A percentile compares a stretch with the other conserved stretches of the same genome.
Conservation (phyloP, 2,888 invertebrate genomes). For the Thecocarcelia acutangulata region DNA sequence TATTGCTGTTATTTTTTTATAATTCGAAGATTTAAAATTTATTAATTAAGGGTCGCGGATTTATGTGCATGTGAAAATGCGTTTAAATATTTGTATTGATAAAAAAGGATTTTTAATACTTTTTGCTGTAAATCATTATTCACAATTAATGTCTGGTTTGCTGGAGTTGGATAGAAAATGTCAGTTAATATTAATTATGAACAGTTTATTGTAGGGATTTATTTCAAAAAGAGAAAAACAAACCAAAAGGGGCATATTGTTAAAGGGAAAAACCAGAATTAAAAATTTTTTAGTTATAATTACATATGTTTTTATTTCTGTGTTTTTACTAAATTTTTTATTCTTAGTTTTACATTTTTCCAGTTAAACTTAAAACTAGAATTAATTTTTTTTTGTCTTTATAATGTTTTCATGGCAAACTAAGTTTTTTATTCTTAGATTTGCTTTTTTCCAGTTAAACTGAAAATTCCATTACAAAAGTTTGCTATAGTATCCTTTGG, state of each 20-base stretch:
- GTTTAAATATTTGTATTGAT: conserved; percentile 32
- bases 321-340: too few species aligned
- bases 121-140: conserved; percentile 17
- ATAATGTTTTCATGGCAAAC: too few species aligned
- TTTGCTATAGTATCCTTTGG: too few species aligned
- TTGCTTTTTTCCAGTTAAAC: too few species aligned
- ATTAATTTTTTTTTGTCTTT: too few species aligned
- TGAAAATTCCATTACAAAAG: too few species aligned
- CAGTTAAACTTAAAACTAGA: too few species aligned
- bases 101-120: conserved; percentile 60
- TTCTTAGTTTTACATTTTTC: too few species aligned
- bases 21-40: conserved; percentile 68
- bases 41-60: conserved; percentile 71
- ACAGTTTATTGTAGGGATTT: conserved; percentile 72
- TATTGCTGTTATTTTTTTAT: conserved; percentile 48
- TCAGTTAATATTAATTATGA: conserved; percentile 73
- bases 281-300: too few species aligned
- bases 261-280: too few species aligned
- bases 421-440: too few species aligned
- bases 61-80: conserved; percentile 38
- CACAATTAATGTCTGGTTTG: conserved; percentile 38
- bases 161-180: conserved; percentile 59
- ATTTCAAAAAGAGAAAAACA: conserved; percentile 16
- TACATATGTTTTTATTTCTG: too few species aligned
- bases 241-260: not conserved